phyloP scores from a whole-genome alignment of 1,140 invertebrate genomes.

The Anadara kagoshimensis region DNA sequence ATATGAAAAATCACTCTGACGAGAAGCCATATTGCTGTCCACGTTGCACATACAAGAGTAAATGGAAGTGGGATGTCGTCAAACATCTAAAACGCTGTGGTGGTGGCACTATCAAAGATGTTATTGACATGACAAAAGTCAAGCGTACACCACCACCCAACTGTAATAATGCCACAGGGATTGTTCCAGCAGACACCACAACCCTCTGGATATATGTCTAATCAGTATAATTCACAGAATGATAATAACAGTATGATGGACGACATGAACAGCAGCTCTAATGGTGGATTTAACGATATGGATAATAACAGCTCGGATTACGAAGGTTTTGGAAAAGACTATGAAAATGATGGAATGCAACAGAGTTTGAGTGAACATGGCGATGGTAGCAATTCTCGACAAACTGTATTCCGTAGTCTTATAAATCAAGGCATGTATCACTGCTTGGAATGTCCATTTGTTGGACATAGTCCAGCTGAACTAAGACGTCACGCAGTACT shows the following conservation, averaged over 20 bases:
- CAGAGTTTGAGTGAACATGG: neutral
- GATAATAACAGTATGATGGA: too few species aligned
- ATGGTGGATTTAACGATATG: too few species aligned
- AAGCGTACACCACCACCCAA: constrained; percentile 58
- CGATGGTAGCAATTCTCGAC: constrained; percentile 15
- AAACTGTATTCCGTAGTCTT: constrained; percentile 54
- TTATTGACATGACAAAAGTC: constrained; percentile 67
- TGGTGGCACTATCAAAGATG: constrained; percentile 71
- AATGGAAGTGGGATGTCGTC: constrained; percentile 75
- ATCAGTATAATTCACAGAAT: too few species aligned
- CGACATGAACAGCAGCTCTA: too few species aligned
- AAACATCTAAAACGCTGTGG: constrained; percentile 73
- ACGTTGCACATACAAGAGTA: constrained; percentile 71
- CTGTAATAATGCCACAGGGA: constrained; percentile 61
- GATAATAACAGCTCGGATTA: constrained; percentile 11
- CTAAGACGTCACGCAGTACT: constrained; percentile 68
- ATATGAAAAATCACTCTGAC: constrained; percentile 74
- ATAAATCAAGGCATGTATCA: constrained; percentile 61
- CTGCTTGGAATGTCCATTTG: constrained; percentile 71
- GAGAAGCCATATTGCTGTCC: constrained; percentile 73
- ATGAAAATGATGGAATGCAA: constrained; percentile 10
- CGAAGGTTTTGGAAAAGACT: constrained; percentile 7
- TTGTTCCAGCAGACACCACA: constrained; percentile 47
- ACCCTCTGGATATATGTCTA: constrained; percentile 16
- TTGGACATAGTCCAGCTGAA: constrained; percentile 69